These are phyloP conservation scores for Orgyia antiqua DNA, from an alignment of 2,888 invertebrate species.

Conservation along the genomic window DNA sequence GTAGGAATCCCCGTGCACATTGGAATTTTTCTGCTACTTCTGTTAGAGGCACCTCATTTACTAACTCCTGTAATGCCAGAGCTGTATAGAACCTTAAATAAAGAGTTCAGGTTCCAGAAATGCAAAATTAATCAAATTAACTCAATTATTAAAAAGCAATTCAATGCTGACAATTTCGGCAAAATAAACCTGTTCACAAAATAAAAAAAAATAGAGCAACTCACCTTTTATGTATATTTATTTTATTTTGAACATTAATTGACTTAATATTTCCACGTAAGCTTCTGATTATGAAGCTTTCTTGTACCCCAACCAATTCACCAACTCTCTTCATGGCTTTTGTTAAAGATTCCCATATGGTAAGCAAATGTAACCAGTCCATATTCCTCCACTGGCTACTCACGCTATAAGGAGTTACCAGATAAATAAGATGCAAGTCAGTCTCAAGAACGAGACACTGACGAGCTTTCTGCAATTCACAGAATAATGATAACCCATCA, in stretches of 20 bases:
- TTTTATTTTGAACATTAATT: constrained; percentile 71
- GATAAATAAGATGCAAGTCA: constrained; percentile 95
- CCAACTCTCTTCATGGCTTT: constrained; percentile 91
- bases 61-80: constrained; percentile 93
- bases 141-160: too few relatives aligned
- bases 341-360: constrained; percentile 89
- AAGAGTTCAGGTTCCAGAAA: too few relatives aligned
- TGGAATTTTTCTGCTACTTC: constrained; percentile 90
- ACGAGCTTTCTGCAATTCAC: constrained; percentile 93
- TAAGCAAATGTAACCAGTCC: constrained; percentile 89
- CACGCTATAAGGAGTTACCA: constrained; percentile 95
- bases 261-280: constrained; percentile 82
- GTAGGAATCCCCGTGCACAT: constrained; percentile 92
- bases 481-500: constrained; percentile 92
- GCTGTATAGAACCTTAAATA: constrained; percentile 88
- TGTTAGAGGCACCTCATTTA: constrained; percentile 91
- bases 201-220: too few relatives aligned
- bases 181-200: too few relatives aligned
- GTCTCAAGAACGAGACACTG: constrained; percentile 94
- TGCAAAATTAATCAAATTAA: too few relatives aligned
- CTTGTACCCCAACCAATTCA: constrained; percentile 91
- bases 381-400: constrained; percentile 87
- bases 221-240: constrained; percentile 83
- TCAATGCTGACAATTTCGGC: too few relatives aligned
- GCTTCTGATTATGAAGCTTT: constrained; percentile 89